A percentile compares a stretch with the other conserved stretches of the same genome.
Conservation (phyloP, 2,797 vertebrate species). For the Lagocephalus sceleratus region DNA sequence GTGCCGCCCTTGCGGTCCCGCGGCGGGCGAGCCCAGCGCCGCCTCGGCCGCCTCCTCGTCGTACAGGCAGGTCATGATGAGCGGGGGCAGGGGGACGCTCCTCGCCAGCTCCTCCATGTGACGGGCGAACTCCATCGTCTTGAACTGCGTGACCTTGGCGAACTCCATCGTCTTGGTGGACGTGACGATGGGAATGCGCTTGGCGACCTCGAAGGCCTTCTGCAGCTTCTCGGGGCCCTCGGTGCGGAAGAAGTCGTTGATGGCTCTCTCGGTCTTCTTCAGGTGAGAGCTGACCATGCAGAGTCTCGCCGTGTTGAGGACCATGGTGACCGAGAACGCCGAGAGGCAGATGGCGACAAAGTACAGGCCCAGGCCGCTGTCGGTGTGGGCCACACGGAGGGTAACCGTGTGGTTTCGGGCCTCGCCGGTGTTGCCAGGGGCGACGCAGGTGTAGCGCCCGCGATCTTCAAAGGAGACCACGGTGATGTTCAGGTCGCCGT, state of each 20-base stretch:
- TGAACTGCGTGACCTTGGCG: slow-evolving; percentile 94
- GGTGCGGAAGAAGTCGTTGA: slow-evolving; percentile 95
- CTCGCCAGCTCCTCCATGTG: slow-evolving; percentile 93
- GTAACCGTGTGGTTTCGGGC: slow-evolving; percentile 81
- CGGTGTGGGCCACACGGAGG: slow-evolving; percentile 84
- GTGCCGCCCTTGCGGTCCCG: neutral
- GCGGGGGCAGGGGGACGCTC: slow-evolving; percentile 89
- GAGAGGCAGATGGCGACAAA: slow-evolving; percentile 88
- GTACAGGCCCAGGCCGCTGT: slow-evolving; percentile 88
- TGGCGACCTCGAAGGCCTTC: slow-evolving; percentile 93
- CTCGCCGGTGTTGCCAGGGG: slow-evolving; percentile 15
- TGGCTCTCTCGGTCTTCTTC: slow-evolving; percentile 88
- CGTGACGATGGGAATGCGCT: slow-evolving; percentile 92
- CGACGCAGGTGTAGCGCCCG: slow-evolving; percentile 86
- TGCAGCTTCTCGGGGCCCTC: slow-evolving; percentile 94
- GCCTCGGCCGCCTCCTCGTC: slow-evolving; percentile 71
- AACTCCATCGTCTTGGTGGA: slow-evolving; percentile 90
- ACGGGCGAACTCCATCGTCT: slow-evolving; percentile 92
- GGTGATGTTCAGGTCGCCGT: slow-evolving; percentile 85
- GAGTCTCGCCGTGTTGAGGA: slow-evolving; percentile 87
- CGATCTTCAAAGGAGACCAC: slow-evolving; percentile 84
- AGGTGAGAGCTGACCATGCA: slow-evolving; percentile 95
- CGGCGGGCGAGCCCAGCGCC: slow-evolving; percentile 44
- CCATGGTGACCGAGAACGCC: slow-evolving; percentile 86
- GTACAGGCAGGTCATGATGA: slow-evolving; percentile 85